phyloP scores from a whole-genome alignment of 2,797 vertebrate species.

The Anableps anableps region DNA sequence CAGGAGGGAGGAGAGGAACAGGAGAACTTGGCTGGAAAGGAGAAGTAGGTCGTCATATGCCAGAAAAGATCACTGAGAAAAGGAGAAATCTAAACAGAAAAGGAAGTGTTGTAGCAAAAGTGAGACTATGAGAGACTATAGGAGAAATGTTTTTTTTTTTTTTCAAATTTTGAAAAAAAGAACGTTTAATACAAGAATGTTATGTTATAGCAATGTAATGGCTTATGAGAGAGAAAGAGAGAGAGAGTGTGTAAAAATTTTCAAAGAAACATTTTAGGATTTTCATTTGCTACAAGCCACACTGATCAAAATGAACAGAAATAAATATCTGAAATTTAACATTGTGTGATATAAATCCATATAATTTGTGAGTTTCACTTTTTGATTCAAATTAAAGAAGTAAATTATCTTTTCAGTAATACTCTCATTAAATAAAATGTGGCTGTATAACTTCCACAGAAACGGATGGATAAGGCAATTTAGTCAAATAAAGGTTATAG shows the following conservation, averaged over 20 bases:
- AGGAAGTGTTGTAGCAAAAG: slow-evolving; percentile 20
- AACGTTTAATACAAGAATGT: no score
- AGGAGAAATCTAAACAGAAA: slow-evolving; percentile 27
- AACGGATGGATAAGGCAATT: no score
- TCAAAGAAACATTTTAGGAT: no score
- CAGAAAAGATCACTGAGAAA: not conserved
- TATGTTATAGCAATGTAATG: no score
- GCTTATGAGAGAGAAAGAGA: no score
- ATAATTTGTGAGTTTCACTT: not conserved
- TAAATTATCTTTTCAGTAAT: not conserved
- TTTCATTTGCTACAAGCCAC: not conserved
- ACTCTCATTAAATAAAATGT: not conserved
- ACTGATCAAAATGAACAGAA: not conserved
- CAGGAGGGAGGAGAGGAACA: slow-evolving; percentile 18
- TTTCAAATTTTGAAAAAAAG: no score
- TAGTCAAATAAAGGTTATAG: no score
- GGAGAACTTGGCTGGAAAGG: slow-evolving; percentile 9
- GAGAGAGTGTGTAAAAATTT: no score
- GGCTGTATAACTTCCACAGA: no score
- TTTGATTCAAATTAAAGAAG: not conserved
- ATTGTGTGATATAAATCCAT: not conserved
- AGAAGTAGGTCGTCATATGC: slow-evolving; percentile 23
- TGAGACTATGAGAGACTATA: not conserved
- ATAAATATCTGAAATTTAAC: not conserved
- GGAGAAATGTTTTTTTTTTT: no score